Conservation (phyloP, 2,888 invertebrate genomes). For the Vanessa cardui region DNA sequence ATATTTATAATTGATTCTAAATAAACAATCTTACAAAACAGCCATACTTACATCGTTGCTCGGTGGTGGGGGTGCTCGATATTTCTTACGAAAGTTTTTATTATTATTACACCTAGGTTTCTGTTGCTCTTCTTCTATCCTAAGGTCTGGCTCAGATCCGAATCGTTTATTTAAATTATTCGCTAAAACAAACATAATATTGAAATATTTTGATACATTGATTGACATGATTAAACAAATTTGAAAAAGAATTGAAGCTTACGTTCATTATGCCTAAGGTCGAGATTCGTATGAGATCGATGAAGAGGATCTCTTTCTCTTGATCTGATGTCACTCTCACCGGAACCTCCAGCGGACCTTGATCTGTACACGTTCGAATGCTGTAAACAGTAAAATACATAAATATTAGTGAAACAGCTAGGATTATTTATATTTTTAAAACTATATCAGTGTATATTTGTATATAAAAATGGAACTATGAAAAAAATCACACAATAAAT, state of each 20-base stretch:
- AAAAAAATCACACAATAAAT: too few species aligned
- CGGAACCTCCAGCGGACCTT: conserved; percentile 66
- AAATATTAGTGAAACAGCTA: neutral
- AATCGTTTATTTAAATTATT: conserved; percentile 80
- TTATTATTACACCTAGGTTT: conserved; percentile 61
- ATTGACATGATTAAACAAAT: neutral
- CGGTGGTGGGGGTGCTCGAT: conserved; percentile 88
- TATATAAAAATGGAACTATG: too few species aligned
- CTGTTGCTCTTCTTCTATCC: conserved; percentile 69
- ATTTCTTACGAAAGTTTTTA: conserved; percentile 88
- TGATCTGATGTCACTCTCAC: conserved; percentile 58
- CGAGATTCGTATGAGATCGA: conserved; percentile 76
- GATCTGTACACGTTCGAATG: conserved; percentile 75
- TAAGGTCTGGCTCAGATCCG: conserved; percentile 89
- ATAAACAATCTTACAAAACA: neutral
- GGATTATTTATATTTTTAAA: too few species aligned
- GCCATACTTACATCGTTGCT: conserved; percentile 62
- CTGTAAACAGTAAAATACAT: conserved; percentile 50
- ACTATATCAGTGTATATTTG: too few species aligned
- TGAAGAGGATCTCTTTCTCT: conserved; percentile 75
- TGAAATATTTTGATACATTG: neutral
- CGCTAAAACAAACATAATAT: conserved; percentile 47
- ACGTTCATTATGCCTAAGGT: conserved; percentile 70
- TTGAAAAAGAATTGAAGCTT: conserved; percentile 40
- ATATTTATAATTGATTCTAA: neutral